A percentile compares a stretch with the other conserved stretches of the same genome.
phyloP scores from a whole-genome alignment of 2,797 vertebrate genomes.

The Eremophila alpestris region DNA sequence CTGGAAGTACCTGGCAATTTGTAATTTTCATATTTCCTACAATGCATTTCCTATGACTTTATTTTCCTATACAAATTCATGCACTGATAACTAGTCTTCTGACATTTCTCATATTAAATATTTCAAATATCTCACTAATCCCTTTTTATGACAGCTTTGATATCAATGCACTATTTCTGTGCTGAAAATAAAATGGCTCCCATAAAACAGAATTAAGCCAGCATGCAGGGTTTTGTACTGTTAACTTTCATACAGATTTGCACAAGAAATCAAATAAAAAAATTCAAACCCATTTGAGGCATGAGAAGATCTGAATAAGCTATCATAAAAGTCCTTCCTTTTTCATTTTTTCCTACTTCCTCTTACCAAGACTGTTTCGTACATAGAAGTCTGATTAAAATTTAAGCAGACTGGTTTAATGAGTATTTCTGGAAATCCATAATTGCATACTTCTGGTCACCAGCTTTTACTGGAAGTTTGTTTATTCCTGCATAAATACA shows the following conservation, averaged over 20 bases:
- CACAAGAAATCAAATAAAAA: background rate
- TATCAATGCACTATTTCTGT: background rate
- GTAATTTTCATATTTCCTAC: background rate
- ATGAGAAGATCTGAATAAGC: background rate
- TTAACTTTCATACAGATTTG: background rate
- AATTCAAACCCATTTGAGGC: background rate
- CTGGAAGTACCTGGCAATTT: background rate
- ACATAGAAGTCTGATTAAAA: slow-evolving; percentile 55
- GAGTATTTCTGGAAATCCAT: slow-evolving; percentile 52
- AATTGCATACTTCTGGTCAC: slow-evolving; percentile 63
- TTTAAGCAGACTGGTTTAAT: slow-evolving; percentile 67
- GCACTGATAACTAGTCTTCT: background rate
- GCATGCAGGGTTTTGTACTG: background rate
- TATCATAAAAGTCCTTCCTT: background rate
- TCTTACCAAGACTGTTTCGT: background rate
- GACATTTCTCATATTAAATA: background rate
- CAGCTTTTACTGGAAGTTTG: slow-evolving; percentile 68
- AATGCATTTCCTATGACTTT: background rate
- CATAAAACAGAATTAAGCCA: background rate
- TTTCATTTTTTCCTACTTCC: background rate
- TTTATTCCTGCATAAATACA: slow-evolving; percentile 64
- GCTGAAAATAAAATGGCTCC: background rate
- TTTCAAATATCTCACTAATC: background rate
- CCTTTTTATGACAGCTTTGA: background rate
- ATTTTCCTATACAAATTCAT: background rate